Evolutionary conservation across 2,797 vertebrate genomes (phyloP), one percentile per base, ranked within the genome.

Genomic region (Pangasius larnaudii): DNA sequence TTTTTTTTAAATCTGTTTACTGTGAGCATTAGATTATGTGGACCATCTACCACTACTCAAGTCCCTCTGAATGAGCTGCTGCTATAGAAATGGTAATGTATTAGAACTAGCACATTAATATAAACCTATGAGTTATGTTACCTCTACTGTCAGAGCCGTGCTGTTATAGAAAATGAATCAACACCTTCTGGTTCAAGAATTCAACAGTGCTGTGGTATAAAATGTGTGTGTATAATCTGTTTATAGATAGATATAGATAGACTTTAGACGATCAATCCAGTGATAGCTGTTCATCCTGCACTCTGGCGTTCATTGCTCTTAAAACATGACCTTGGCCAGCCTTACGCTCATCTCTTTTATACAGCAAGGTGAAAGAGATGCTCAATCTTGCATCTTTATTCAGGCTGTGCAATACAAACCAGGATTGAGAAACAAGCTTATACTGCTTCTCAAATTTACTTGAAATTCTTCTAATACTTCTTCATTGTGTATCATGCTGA

Each of bases 261-360:
- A 82, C 56, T 42, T 67, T 77, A 89, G 33, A 72, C 71, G 36
- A 42, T 84, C 46, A 87, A 85, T 74, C 39, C 61, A 86, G 83
- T 67, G 58, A 91, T 61, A 79, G 67, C 56, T 80, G 19, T 89
- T 89, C 67, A 81, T 81, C 51, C 65, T 79, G 63, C 27, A 69
- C 83, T 89, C 78, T 75, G 80, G 77, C 78, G 58, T 72, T 88
- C 85, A 90, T 91, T 78, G 67, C 69, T 56, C 51, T 19, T 53
- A 78, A 58, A 79, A 36, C 30, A 46, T 58, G 0, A 80, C 24
- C 33, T 27, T 58, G 18, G 33, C 30, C 53, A 36, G 33, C 51
- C 33, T 33, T 33, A 86, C 72, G 80, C 79, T 80, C 56, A 51
- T 83, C 61, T 63, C 86, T 87, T 88, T 84, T 85, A 77, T 84